Evolutionary conservation across 2,797 vertebrate species (phyloP), one percentile per base, ranked within the genome.

Genomic region (Phyllotis vaccarum): DNA sequence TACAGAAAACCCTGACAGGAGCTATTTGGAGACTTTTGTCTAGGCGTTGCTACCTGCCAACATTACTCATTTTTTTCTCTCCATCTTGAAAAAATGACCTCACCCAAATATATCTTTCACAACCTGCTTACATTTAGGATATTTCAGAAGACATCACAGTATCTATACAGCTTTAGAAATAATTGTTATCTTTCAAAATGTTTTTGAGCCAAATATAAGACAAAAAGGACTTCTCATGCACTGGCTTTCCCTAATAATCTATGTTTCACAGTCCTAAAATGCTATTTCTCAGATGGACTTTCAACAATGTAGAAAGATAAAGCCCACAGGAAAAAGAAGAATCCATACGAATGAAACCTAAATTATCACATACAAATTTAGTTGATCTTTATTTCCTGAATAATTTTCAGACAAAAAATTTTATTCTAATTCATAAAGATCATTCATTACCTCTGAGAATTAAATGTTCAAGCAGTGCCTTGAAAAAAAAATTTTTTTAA

Each of bases 271-370:
- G 98, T 98, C 98, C 97, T 98, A 98, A 99, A 99, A 98, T 98
- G 98, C 98, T 98, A 98, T 98, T 97, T 98, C 97, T 98, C 97
- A 98, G 98, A 98, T 98, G 98, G 97, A 98, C 98, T 98, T 97
- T 99, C 98, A 99, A 99, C 98, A 99, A 99, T 98, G 97, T 98
- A 99, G 98, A 98, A 98, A 97, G 97, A 98, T 97, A 98, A 98
- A 98, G 95, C 97, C 97, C 97, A 97, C 78, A 95, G 91, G 94
- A 98, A 98, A 98, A 97, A 96, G 95, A 98, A 98, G 93, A 97
- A 97, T 97, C 98, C 98, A 82, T 97, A 97, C 98, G 98, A 98
- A 98, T 34, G 89, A 97, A 98, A 98, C 98, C 98, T 98, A 97
- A 97, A 90, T 98, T 98, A 97, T 98, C 98, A 98, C 96, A 98